A percentile compares a stretch with the other conserved stretches of the same genome.
Evolutionary conservation across 2,888 invertebrate species (phyloP).

Genomic region (Ophion slaviceki): DNA sequence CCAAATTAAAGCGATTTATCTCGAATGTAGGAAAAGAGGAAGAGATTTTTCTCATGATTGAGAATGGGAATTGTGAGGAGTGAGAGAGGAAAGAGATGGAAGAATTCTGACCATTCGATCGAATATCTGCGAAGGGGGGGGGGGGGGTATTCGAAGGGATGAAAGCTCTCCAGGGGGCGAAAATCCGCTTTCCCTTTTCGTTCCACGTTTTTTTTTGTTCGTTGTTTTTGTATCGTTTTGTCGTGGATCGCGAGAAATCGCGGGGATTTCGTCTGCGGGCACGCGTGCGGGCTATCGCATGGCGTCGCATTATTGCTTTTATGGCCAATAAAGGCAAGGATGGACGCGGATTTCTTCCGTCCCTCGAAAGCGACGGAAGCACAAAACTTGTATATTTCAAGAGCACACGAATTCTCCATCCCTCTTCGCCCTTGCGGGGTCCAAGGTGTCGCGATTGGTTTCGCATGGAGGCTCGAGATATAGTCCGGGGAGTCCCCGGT

Average conservation of each 20-base stretch:
- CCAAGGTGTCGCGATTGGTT: slow-evolving; percentile 83
- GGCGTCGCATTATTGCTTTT: slow-evolving; percentile 83
- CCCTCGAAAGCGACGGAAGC: slow-evolving; percentile 56
- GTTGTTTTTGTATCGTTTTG: slow-evolving; percentile 81
- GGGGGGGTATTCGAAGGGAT: slow-evolving; percentile 51
- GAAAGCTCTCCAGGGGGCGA: slow-evolving; percentile 50
- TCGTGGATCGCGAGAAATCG: slow-evolving; percentile 71
- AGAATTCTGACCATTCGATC: slow-evolving; percentile 42
- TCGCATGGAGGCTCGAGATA: slow-evolving; percentile 76
- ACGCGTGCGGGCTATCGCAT: slow-evolving; percentile 75
- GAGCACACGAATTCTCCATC: slow-evolving; percentile 19
- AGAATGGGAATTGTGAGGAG: slow-evolving; percentile 27
- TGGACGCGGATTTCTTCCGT: slow-evolving; percentile 68
- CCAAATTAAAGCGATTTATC: slow-evolving; percentile 67
- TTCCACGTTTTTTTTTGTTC: slow-evolving; percentile 12
- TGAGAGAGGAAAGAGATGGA: slow-evolving; percentile 15
- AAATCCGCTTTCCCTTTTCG: slow-evolving; percentile 1
- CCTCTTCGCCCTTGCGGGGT: slow-evolving; percentile 58
- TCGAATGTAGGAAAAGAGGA: slow-evolving; percentile 10
- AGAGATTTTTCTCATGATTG: slow-evolving; percentile 28
- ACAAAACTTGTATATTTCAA: slow-evolving; percentile 49
- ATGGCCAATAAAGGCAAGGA: slow-evolving; percentile 82
- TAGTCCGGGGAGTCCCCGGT: slow-evolving; percentile 82
- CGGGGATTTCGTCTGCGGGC: slow-evolving; percentile 68
- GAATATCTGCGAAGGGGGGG: slow-evolving; percentile 18